Percentiles rank a stretch among this genome's conserved stretches.
Conservation (phyloP, 2,797 vertebrate genomes). For the Benthosema pterotum region DNA sequence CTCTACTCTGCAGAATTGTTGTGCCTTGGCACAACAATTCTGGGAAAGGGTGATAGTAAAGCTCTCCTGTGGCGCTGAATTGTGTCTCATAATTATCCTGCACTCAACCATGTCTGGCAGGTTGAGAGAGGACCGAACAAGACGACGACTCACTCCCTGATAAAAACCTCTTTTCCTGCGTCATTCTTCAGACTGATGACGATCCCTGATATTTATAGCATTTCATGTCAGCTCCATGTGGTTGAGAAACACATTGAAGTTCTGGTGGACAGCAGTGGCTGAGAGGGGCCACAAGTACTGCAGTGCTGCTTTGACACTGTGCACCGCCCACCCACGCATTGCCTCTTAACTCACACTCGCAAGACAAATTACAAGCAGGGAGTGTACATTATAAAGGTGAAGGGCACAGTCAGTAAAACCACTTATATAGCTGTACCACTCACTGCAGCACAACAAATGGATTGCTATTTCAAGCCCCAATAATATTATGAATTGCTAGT, state of each 20-base stretch:
- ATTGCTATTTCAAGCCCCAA: neutral
- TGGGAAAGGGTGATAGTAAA: constrained; percentile 28
- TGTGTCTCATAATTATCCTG: constrained; percentile 42
- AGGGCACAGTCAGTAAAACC: constrained; percentile 2
- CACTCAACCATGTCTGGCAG: constrained; percentile 41
- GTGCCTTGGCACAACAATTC: constrained; percentile 14
- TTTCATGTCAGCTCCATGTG: constrained; percentile 28
- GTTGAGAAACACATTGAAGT: constrained; percentile 32
- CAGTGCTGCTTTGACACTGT: neutral
- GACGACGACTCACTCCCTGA: constrained; percentile 19
- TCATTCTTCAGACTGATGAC: constrained; percentile 14
- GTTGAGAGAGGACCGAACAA: constrained; percentile 25
- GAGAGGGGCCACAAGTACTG: constrained; percentile 39
- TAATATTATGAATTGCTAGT: neutral
- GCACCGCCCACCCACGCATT: constrained; percentile 15
- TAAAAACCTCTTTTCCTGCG: constrained; percentile 17
- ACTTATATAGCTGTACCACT: neutral
- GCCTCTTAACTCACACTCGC: neutral
- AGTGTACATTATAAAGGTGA: constrained; percentile 22
- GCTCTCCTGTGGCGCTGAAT: constrained; percentile 37
- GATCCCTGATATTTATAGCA: constrained; percentile 26
- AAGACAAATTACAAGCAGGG: constrained; percentile 6
- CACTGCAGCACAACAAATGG: neutral
- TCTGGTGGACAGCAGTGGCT: constrained; percentile 27
- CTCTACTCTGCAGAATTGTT: constrained; percentile 10